Conservation (phyloP, 2,888 invertebrate species). For the Linhomoeus sp. region DNA sequence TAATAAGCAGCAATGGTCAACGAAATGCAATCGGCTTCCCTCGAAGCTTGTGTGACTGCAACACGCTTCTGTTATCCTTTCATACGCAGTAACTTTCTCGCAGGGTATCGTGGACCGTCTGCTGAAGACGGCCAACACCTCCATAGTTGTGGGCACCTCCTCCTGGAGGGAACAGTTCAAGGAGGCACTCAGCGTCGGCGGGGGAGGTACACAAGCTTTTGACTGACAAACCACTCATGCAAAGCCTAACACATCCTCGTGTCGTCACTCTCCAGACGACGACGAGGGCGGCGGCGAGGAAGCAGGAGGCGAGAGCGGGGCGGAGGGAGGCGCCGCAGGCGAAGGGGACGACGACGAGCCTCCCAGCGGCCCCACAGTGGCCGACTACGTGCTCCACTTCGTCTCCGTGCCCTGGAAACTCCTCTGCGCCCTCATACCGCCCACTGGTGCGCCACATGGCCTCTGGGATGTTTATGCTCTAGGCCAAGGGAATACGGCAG, state of each 20-base stretch:
- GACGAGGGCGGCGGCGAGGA: constrained; percentile 4
- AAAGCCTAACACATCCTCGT: too few relatives aligned
- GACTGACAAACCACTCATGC: too few relatives aligned
- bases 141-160: constrained; percentile 70
- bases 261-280: constrained; percentile 14
- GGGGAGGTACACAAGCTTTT: constrained; percentile 37
- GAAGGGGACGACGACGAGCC: constrained; percentile 33
- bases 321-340: neutral
- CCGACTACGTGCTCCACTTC: constrained; percentile 86
- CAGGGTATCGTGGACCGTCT: constrained; percentile 69
- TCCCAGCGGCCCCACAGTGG: constrained; percentile 53
- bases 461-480: too few relatives aligned
- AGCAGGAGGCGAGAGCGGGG: neutral
- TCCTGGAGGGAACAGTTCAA: constrained; percentile 97
- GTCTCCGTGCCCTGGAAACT: constrained; percentile 95
- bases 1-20: too few relatives aligned
- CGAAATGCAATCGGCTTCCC: too few relatives aligned
- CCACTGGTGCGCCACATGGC: too few relatives aligned
- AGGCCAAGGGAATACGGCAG: too few relatives aligned
- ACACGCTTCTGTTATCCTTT: neutral
- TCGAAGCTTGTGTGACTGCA: too few relatives aligned
- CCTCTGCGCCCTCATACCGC: constrained; percentile 87
- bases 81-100: too few relatives aligned
- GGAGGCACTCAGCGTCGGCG: constrained; percentile 80
- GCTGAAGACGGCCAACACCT: constrained; percentile 86